These are phyloP conservation scores for Istiophorus platypterus DNA, from an alignment of 2,113 vertebrate genomes.

Conservation along the genomic window DNA sequence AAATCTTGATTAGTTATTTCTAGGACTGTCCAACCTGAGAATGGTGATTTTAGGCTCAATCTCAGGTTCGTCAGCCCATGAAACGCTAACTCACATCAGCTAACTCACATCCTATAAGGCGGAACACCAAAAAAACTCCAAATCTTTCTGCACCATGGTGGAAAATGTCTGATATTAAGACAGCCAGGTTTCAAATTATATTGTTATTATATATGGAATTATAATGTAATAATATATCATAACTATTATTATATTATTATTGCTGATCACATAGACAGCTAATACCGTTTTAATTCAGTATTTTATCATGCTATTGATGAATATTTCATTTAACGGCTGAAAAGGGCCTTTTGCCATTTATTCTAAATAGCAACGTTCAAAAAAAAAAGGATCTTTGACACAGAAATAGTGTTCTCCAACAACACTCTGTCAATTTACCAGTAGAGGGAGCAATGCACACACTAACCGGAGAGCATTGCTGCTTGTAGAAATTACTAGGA, in stretches of 20 bases:
- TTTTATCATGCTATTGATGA: neutral
- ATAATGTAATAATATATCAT: too few species aligned
- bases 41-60: constrained; percentile 91
- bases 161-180: neutral
- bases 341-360: neutral
- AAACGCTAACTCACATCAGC: constrained; percentile 83
- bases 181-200: constrained; percentile 5
- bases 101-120: constrained; percentile 22
- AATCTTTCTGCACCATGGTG: neutral
- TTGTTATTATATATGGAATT: too few species aligned
- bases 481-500: constrained; percentile 7
- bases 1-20: constrained; percentile 83
- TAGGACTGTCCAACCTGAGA: constrained; percentile 97
- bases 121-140: neutral
- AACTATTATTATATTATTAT: too few species aligned
- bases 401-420: constrained; percentile 19
- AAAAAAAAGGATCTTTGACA: neutral
- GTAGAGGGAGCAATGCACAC: constrained; percentile 78
- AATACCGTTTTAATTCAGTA: neutral
- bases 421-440: constrained; percentile 54
- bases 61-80: constrained; percentile 98
- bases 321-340: neutral
- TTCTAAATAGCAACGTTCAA: neutral
- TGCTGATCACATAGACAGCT: neutral
- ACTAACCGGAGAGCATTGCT: constrained; percentile 27